Conservation (phyloP, 2,888 invertebrate species). For the Agrenia bidenticulata region DNA sequence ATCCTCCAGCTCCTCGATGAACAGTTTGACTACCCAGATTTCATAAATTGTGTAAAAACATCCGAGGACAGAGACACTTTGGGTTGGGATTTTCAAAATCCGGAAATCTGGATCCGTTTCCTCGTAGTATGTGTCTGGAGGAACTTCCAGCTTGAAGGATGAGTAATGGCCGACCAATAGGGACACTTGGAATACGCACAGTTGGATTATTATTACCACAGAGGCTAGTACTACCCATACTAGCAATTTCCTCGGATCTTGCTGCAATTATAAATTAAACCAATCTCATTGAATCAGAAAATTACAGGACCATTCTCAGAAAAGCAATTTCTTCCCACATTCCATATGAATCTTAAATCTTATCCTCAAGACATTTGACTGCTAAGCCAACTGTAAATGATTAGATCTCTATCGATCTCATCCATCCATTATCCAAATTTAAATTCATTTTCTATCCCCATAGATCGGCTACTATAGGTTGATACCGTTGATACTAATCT, state of each 20-base stretch:
- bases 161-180: constrained; percentile 45
- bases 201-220: constrained; percentile 36
- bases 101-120: constrained; percentile 42
- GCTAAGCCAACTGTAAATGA: no score
- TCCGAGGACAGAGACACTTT: constrained; percentile 44
- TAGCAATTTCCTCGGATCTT: constrained; percentile 43
- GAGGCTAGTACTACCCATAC: constrained; percentile 39
- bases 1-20: constrained; percentile 18
- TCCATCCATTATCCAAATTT: no score
- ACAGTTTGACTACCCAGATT: constrained; percentile 44
- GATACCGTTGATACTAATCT: no score
- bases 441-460: no score
- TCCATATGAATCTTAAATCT: no score
- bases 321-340: no score
- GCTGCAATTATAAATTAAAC: constrained; percentile 35
- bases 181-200: constrained; percentile 45
- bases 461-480: no score
- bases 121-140: constrained; percentile 41
- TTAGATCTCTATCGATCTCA: no score
- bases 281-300: no score
- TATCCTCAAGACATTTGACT: no score
- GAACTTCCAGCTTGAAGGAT: constrained; percentile 34
- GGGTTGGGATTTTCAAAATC: constrained; percentile 42
- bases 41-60: constrained; percentile 47
- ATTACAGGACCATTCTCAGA: no score